Conservation (phyloP, 2,113 vertebrate species). For the Calyptomena viridis region DNA sequence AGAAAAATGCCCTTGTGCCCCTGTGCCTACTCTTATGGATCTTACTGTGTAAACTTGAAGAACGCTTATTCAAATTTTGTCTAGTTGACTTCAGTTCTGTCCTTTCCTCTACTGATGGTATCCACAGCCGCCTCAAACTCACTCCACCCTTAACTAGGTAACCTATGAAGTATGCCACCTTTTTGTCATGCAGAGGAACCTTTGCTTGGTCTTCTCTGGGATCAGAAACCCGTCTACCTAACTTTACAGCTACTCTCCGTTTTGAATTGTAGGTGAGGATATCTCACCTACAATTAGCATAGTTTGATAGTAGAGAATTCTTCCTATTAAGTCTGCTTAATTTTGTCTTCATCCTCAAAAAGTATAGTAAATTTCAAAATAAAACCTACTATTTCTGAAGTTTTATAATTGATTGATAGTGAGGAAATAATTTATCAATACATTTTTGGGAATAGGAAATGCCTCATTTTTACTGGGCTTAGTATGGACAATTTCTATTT, state of each 20-base stretch:
- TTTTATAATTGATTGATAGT: background rate
- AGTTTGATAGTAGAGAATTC: background rate
- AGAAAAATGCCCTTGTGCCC: background rate
- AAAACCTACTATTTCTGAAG: background rate
- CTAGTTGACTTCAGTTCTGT: background rate
- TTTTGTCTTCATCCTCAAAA: background rate
- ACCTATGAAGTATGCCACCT: background rate
- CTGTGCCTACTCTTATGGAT: background rate
- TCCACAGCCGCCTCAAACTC: background rate
- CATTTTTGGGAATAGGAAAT: background rate
- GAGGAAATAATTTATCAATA: background rate
- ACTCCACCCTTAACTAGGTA: background rate
- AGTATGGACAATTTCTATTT: background rate
- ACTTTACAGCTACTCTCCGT: background rate
- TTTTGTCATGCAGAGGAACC: background rate
- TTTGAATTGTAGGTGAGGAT: background rate
- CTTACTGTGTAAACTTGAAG: background rate
- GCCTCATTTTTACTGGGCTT: background rate
- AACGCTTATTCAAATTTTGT: background rate
- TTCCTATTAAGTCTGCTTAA: background rate
- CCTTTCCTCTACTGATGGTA: background rate
- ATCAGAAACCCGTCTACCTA: background rate
- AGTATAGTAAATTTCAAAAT: background rate
- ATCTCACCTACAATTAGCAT: background rate
- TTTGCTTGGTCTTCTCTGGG: background rate